Evolutionary conservation across 2,888 invertebrate species (phyloP).

Genomic region (Phytoseiulus persimilis): DNA sequence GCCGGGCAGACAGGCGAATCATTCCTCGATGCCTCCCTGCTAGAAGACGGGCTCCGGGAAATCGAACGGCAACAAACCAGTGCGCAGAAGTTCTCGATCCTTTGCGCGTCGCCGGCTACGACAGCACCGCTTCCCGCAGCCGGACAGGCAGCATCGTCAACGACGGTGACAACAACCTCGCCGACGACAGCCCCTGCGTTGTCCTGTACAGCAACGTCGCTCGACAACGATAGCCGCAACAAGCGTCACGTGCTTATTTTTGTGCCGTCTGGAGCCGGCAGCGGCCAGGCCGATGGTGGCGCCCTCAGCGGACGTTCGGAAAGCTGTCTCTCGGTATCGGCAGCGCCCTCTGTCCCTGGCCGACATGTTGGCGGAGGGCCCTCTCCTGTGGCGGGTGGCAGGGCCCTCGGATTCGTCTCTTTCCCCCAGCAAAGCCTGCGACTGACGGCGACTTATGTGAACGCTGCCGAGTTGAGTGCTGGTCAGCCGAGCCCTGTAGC

Average conservation of each 20-base stretch:
- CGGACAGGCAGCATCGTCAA: not conserved
- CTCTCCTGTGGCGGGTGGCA: slow-evolving; percentile 36
- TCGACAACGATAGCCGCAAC: not conserved
- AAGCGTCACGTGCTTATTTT: slow-evolving; percentile 38
- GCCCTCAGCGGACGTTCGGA: slow-evolving; percentile 14
- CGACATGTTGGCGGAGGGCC: slow-evolving; percentile 33
- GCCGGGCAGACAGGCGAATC: not conserved
- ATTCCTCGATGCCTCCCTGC: not conserved
- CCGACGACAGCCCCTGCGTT: slow-evolving; percentile 40
- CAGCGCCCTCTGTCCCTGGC: slow-evolving; percentile 29
- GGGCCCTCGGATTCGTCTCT: slow-evolving; percentile 23
- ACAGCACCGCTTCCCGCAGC: not conserved
- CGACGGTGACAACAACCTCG: slow-evolving; percentile 40
- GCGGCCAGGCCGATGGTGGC: slow-evolving; percentile 20
- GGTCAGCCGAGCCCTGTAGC: slow-evolving; percentile 37
- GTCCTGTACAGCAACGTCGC: slow-evolving; percentile 43
- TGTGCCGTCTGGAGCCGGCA: slow-evolving; percentile 29
- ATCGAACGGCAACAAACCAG: not conserved
- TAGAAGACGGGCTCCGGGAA: not conserved
- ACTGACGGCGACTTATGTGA: slow-evolving; percentile 24
- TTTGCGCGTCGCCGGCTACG: not conserved
- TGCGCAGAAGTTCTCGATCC: not conserved
- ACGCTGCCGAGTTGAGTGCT: slow-evolving; percentile 30
- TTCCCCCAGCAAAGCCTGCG: slow-evolving; percentile 33
- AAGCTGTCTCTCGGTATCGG: slow-evolving; percentile 26